Percentiles rank a stretch among this genome's conserved stretches.
phyloP scores from a whole-genome alignment of 2,888 invertebrate species.

The Teinopalpus imperialis region DNA sequence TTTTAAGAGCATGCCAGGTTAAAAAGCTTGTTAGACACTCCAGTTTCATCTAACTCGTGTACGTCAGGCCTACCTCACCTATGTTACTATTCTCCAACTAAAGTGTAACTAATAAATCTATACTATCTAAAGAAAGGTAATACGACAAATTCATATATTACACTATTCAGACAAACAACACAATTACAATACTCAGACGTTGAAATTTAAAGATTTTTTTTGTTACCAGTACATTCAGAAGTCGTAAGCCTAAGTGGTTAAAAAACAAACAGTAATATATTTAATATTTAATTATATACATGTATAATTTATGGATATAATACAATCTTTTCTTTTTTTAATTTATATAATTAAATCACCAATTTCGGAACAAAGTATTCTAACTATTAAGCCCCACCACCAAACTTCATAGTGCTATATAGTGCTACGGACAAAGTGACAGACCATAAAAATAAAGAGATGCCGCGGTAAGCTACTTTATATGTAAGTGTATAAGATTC shows the following conservation, averaged over 20 bases:
- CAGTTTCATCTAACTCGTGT: not conserved
- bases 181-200: no score
- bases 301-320: no score
- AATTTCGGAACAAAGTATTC: no score
- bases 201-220: no score
- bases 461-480: not conserved
- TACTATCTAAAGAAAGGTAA: not conserved
- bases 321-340: not conserved
- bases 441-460: constrained; percentile 20
- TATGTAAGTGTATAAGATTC: no score
- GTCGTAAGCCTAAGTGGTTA: constrained; percentile 9
- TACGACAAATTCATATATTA: no score
- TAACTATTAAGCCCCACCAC: constrained; percentile 22
- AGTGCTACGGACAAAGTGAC: constrained; percentile 15
- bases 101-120: no score
- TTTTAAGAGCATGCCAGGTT: constrained; percentile 72
- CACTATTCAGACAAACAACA: no score
- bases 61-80: not conserved
- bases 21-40: constrained; percentile 66
- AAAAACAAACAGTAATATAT: no score
- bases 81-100: not conserved
- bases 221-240: no score
- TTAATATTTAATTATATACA: no score
- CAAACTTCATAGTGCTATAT: constrained; percentile 17
- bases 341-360: not conserved